Conservation (phyloP, 2,113 vertebrate genomes). For the Callionymus lyra region DNA sequence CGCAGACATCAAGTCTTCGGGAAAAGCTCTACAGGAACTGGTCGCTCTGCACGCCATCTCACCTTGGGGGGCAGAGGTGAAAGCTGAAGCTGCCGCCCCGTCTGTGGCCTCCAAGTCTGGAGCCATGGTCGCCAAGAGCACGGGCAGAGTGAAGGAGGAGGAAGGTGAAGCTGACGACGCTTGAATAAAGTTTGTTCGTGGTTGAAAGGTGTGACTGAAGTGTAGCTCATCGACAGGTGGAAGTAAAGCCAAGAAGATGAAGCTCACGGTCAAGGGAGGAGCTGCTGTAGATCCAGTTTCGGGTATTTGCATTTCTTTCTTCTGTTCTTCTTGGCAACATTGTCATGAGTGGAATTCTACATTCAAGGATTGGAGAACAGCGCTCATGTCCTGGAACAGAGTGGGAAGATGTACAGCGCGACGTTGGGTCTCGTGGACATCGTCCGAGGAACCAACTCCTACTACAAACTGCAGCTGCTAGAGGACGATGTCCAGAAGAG, state of each 20-base stretch:
- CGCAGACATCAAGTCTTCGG: slow-evolving; percentile 70
- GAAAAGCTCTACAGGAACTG: slow-evolving; percentile 79
- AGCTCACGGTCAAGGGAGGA: slow-evolving; percentile 94
- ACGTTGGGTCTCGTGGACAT: slow-evolving; percentile 94
- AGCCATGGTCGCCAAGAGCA: slow-evolving; percentile 69
- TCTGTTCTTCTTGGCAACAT: not conserved
- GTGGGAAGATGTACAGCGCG: slow-evolving; percentile 90
- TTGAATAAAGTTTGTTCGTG: too few relatives aligned
- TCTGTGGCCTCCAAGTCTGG: slow-evolving; percentile 72
- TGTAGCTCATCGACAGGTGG: slow-evolving; percentile 57
- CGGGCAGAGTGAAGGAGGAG: slow-evolving; percentile 78
- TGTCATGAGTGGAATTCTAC: too few relatives aligned
- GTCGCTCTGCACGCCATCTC: slow-evolving; percentile 78
- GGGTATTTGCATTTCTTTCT: slow-evolving; percentile 54
- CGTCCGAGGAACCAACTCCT: slow-evolving; percentile 90
- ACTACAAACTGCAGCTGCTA: slow-evolving; percentile 93
- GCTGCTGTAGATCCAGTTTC: slow-evolving; percentile 95
- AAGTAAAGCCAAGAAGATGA: slow-evolving; percentile 93
- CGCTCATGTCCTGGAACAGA: slow-evolving; percentile 90
- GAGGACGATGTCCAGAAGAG: slow-evolving; percentile 89
- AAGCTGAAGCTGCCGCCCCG: slow-evolving; percentile 64
- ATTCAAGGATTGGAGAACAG: slow-evolving; percentile 84
- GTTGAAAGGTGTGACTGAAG: too few relatives aligned
- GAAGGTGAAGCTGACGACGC: slow-evolving; percentile 75
- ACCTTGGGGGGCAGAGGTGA: slow-evolving; percentile 86